Percentiles rank a stretch among this genome's conserved stretches.
phyloP scores from a whole-genome alignment of 2,113 vertebrate species.

The Romanogobio albipinnatus region DNA sequence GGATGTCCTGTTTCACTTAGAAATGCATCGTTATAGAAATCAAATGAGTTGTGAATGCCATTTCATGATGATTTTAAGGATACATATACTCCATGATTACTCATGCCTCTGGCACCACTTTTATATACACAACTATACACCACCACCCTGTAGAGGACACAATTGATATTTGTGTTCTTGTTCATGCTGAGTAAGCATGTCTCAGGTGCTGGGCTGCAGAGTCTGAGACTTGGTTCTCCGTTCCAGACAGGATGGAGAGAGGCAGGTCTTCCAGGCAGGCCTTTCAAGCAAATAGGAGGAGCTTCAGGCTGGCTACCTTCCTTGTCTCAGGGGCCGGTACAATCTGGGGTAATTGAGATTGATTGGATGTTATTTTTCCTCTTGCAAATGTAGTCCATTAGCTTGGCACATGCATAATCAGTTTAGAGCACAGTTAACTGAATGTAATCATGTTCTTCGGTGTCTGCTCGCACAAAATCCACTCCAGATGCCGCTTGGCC shows the following conservation, averaged over 20 bases:
- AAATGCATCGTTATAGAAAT: background rate
- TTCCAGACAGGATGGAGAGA: constrained; percentile 70
- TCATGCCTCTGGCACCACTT: background rate
- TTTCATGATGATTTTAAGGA: background rate
- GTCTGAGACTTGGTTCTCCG: constrained; percentile 14
- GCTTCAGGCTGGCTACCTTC: constrained; percentile 80
- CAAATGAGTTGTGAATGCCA: background rate
- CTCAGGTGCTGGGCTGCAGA: constrained; percentile 48
- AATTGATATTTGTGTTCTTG: background rate
- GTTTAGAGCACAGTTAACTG: constrained; percentile 99
- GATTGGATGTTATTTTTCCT: constrained; percentile 99
- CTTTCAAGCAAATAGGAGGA: constrained; percentile 72
- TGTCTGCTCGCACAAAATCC: constrained; percentile 98
- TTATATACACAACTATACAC: background rate
- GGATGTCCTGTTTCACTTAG: background rate
- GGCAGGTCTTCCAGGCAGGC: constrained; percentile 73
- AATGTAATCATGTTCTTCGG: constrained; percentile 99
- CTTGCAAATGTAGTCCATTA: constrained; percentile 99
- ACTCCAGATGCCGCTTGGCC: constrained; percentile 90
- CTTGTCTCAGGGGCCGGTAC: constrained; percentile 88
- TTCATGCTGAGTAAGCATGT: constrained; percentile 49
- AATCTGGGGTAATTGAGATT: constrained; percentile 98
- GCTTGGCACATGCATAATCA: constrained; percentile 99
- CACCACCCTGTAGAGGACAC: background rate
- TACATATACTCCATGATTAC: background rate